phyloP scores from a whole-genome alignment of 2,888 invertebrate genomes.

The Xanthorhoe spadicearia region DNA sequence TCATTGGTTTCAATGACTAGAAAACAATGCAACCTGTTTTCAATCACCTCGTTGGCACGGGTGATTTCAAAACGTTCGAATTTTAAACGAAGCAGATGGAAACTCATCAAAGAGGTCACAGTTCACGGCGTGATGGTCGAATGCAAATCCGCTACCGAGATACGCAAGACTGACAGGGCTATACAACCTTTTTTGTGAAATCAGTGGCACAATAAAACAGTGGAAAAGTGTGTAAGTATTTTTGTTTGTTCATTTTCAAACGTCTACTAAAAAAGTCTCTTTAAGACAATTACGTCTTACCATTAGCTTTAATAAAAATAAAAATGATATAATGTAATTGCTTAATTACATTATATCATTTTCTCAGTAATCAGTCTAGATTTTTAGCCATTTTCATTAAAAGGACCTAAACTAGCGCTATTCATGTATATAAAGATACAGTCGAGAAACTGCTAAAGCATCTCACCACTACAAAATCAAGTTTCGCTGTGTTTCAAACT shows the following conservation, averaged over 20 bases:
- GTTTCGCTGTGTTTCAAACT: constrained; percentile 5
- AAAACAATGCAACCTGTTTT: constrained; percentile 12
- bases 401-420: background rate
- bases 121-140: constrained; percentile 65
- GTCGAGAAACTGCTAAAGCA: background rate
- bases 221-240: too few species aligned
- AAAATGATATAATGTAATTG: too few species aligned
- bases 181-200: constrained; percentile 18
- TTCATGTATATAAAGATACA: background rate
- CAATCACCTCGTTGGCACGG: background rate
- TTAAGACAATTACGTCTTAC: too few species aligned
- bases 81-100: constrained; percentile 57
- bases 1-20: background rate
- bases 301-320: too few species aligned
- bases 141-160: constrained; percentile 69
- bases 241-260: too few species aligned
- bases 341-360: too few species aligned
- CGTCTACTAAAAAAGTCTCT: too few species aligned
- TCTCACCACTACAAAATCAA: constrained; percentile 1
- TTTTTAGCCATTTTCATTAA: background rate
- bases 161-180: constrained; percentile 69
- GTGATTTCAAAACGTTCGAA: constrained; percentile 42
- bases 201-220: background rate
- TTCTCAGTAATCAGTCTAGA: too few species aligned
- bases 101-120: constrained; percentile 68